Evolutionary conservation across 2,113 vertebrate species (phyloP), one percentile per base, ranked within the genome.

Genomic region (Paracanthobrama guichenoti): DNA sequence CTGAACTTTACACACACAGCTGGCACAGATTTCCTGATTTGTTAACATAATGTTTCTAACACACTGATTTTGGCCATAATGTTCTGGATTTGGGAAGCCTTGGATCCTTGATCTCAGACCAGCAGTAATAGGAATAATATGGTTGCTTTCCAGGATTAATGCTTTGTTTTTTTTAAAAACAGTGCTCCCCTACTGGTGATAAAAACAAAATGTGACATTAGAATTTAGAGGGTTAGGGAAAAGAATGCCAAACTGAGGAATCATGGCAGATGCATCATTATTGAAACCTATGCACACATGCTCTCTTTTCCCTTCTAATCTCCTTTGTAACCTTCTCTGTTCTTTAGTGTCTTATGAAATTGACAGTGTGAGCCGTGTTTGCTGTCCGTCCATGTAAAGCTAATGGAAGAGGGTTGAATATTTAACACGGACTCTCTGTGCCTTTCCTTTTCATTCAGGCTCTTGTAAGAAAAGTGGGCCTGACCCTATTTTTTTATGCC

Each of bases 401-500:
- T 94, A 94, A 94, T 94, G 93, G 92, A 94, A 90, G 90, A 79
- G 85, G 90, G 87, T 90, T 93, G 91, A 94, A 94, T 93, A 93
- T 94, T 94, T 94, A 91, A 94, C 91, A 88, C 90, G 84, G 86
- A 83, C 81, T 89, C 89, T 87, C 87, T 86, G 86, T 78, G 74
- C 78, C 57, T 87, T 39, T 71, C 78, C 87, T 86, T 86, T 31
- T 85, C 64, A 79, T 88, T 89, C 81, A 77, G 87, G 88, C 86
- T 89, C 91, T 90, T 91, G 91, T 93, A 92, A 93, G 91, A 89
- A 84, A 85, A 91, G 90, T 91, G 91, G 88, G 92, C 90, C 91
- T 93, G 90, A 93, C 90, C 91, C 86, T 91, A 82, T 90, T 93
- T 91, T 48, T 90, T 91, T 85, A 89, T 85, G 89, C 90, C 87